Base-by-base conservation (phyloP, 2,888 invertebrate genomes). In the Hecatera dysodea region DNA sequence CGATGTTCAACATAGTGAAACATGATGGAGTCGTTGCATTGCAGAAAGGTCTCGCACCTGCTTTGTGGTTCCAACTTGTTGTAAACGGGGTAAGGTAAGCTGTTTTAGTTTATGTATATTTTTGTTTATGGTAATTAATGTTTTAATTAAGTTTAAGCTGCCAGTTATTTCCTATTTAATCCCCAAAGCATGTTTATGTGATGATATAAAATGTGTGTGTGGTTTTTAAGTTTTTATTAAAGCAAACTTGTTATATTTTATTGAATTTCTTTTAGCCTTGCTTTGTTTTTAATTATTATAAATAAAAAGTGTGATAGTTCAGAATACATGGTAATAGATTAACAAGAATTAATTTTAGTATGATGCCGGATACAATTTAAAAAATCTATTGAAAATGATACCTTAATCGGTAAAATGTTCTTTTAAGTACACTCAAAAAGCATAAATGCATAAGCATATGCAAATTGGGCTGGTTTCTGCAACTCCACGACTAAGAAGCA, bases 41-140 rank as follows among this genome's bases (percentile, higher is more conserved):
- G 29, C 98, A 98, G 89, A 97, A 97, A 75, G 99, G 99, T 1
- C 94, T 99, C 6, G 97, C 97, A 1, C 98, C 99, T 0, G 98
- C 98, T 0, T 92, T 99, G 27, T 97, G 97, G 95, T 98, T 98
- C 88, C 99, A 99, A 86, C 91, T 97, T 80, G 95, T 97, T 77
- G 96, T 97, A 75, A 97, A 97, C 82, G 97, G 97, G 81, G 93
- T 96, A 84, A 91, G 97, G 96, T 96, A 91, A 92, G 95, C 87
- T 69, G 55, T 66, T 75, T 79, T 70, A 62, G 44, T 61, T 36
- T 36, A 17, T 71, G 27, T 57, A 36, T 62, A 22, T 52, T 50
- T 48, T 52, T 39, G 42, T 6, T 24, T 42, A 42, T 46, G n/a
- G 22, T 39, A 42, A 19, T 53, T 39, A 42, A 19, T 53, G 12